These are phyloP conservation scores for Megamerina dolium DNA, from an alignment of 2,888 invertebrate genomes.

Conservation along the genomic window DNA sequence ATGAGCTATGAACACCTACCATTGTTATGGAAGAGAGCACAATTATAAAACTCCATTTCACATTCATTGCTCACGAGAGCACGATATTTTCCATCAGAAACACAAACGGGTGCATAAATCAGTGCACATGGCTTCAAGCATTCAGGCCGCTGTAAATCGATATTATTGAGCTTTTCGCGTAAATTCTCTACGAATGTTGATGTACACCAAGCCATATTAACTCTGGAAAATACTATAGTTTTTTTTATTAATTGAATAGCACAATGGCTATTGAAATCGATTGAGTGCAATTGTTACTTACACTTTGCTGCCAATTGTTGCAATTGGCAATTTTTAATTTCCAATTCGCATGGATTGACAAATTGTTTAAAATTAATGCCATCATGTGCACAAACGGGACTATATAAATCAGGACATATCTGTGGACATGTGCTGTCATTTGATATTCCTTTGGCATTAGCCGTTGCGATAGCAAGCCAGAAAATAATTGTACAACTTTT, in stretches of 20 bases:
- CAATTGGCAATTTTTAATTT: conserved; percentile 34
- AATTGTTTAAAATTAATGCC: conserved; percentile 34
- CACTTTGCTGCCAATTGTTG: conserved; percentile 23
- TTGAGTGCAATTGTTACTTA: conserved; percentile 17
- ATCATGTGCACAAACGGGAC: conserved; percentile 36
- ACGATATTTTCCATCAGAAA: conserved; percentile 39
- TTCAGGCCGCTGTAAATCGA: conserved; percentile 23
- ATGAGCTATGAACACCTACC: conserved; percentile 2
- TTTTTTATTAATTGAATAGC: neutral
- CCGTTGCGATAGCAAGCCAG: too few relatives aligned
- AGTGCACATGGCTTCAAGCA: conserved; percentile 36
- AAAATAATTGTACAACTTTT: too few relatives aligned
- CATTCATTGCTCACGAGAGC: conserved; percentile 33
- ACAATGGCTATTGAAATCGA: too few relatives aligned
- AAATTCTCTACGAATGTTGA: conserved; percentile 31
- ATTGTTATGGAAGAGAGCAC: conserved; percentile 24
- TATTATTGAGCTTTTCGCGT: conserved; percentile 20
- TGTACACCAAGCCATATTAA: conserved; percentile 38
- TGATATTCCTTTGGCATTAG: too few relatives aligned
- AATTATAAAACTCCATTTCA: conserved; percentile 31
- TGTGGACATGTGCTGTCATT: too few relatives aligned
- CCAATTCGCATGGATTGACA: conserved; percentile 30
- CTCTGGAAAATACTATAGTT: conserved; percentile 28
- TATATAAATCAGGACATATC: conserved; percentile 29
- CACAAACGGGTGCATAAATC: conserved; percentile 39